These are phyloP conservation scores for Desmodus rotundus DNA, from an alignment of 2,113 vertebrate genomes.

Conservation along the genomic window DNA sequence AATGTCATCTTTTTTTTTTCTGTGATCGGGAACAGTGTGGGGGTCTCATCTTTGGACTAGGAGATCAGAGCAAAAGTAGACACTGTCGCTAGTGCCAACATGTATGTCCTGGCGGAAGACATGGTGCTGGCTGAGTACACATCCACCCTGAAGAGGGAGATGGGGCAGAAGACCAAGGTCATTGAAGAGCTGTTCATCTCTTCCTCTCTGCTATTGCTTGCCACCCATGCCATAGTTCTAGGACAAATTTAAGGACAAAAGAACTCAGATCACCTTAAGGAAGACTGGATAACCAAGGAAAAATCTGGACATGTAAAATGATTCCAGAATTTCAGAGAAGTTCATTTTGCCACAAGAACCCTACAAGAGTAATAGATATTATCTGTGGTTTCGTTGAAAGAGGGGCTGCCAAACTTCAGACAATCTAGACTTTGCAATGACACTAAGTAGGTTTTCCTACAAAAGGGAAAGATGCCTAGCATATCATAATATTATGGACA, in stretches of 20 bases:
- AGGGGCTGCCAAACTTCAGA: slow-evolving; percentile 89
- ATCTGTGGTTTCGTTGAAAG: slow-evolving; percentile 92
- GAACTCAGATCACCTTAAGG: not conserved
- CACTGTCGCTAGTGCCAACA: slow-evolving; percentile 84
- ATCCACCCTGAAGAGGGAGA: slow-evolving; percentile 89
- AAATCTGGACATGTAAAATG: not conserved
- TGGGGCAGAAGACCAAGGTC: slow-evolving; percentile 87
- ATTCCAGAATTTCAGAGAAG: slow-evolving; percentile 92
- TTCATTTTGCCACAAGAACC: slow-evolving; percentile 89
- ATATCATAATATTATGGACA: slow-evolving; percentile 92
- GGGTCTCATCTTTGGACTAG: not conserved
- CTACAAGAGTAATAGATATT: slow-evolving; percentile 88
- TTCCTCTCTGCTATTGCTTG: not conserved
- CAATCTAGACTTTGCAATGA: slow-evolving; percentile 94
- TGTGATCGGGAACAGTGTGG: not conserved
- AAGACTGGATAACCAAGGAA: not conserved
- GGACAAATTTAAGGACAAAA: not conserved
- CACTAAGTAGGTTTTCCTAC: slow-evolving; percentile 89
- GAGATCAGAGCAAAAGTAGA: slow-evolving; percentile 82
- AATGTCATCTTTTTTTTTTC: not conserved
- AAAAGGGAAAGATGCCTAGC: slow-evolving; percentile 90
- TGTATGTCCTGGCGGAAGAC: slow-evolving; percentile 86
- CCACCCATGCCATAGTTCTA: not conserved
- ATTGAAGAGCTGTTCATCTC: slow-evolving; percentile 64
- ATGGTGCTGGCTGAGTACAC: slow-evolving; percentile 88